Evolutionary conservation across 2,797 vertebrate species (phyloP), one percentile per base, ranked within the genome.

Genomic region (Apogon talboti): DNA sequence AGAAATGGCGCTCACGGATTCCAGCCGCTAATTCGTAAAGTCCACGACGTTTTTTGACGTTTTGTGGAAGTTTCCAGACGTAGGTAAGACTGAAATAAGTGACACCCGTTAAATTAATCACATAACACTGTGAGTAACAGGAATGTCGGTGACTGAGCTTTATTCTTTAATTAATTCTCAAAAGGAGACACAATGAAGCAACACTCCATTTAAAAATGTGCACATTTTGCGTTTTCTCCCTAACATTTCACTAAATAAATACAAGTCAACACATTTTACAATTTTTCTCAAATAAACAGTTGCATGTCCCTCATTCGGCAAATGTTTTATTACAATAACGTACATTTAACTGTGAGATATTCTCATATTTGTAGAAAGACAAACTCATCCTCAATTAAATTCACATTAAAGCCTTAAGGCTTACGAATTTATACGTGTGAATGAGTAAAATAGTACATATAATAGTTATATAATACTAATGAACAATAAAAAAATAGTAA

Each of bases 221-320:
- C 2, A 0, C 3, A 16, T 33, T 57, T 49, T 2, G 0, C 4
- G 13, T 44, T 19, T 58, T 0, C 13, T 10, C 3, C 14, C 42
- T 19, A 1, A 13, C 4, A 0, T 0, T 21, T 2, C 19, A 21
- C 33, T 2, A 43, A 0, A 14, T 10, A 2, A 18, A 12, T 0
- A 0, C 35, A 30, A 35, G 28, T 9, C 9, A n/a, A 50, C 4
- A 30, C 6, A 38, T 0, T 37, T 28, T 1, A 2, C 8, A 4
- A 14, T 0, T 0, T 2, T 40, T 21, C 7, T 4, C 1, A 0
- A 19, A 13, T 15, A 0, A 0, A 0, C n/a, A 11, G 18, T 4
- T 0, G 8, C 0, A 2, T n/a, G 1, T 13, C 11, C 2, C 0
- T 11, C 4, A 46, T 67, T 75, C 67, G 52, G 49, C 40, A 1